Conservation (phyloP, 2,888 invertebrate genomes). For the Rotaria macrura region DNA sequence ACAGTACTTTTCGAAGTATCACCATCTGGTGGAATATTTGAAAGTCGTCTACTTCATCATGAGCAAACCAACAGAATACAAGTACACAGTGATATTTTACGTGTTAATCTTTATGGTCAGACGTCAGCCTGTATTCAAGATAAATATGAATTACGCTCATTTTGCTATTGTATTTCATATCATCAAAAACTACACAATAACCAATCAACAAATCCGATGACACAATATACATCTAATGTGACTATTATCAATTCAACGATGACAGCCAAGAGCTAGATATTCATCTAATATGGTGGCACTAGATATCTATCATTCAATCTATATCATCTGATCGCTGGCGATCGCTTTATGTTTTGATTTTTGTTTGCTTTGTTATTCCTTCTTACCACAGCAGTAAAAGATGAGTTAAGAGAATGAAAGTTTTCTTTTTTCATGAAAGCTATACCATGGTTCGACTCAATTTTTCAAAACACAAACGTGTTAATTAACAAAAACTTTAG, state of each 20-base stretch:
- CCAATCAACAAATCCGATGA: background rate
- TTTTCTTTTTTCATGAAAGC: no score
- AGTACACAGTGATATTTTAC: slow-evolving; percentile 17
- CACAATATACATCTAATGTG: background rate
- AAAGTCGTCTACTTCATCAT: background rate
- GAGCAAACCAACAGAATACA: background rate
- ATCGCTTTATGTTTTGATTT: background rate
- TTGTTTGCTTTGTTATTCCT: background rate
- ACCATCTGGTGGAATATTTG: background rate
- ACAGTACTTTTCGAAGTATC: background rate
- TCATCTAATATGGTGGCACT: no score
- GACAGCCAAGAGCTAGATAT: background rate
- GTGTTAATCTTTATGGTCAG: slow-evolving; percentile 27
- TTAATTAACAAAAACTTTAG: no score
- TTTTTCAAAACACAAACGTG: no score
- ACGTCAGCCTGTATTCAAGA: slow-evolving; percentile 27
- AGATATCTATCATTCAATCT: background rate
- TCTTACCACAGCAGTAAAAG: background rate
- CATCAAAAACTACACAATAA: background rate
- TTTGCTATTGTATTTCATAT: slow-evolving; percentile 28
- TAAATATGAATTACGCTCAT: slow-evolving; percentile 23
- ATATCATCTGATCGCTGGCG: background rate
- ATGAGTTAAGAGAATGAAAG: background rate
- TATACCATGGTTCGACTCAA: no score
- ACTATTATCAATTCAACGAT: background rate